phyloP scores from a whole-genome alignment of 2,113 vertebrate species.

The Crotalus viridis region DNA sequence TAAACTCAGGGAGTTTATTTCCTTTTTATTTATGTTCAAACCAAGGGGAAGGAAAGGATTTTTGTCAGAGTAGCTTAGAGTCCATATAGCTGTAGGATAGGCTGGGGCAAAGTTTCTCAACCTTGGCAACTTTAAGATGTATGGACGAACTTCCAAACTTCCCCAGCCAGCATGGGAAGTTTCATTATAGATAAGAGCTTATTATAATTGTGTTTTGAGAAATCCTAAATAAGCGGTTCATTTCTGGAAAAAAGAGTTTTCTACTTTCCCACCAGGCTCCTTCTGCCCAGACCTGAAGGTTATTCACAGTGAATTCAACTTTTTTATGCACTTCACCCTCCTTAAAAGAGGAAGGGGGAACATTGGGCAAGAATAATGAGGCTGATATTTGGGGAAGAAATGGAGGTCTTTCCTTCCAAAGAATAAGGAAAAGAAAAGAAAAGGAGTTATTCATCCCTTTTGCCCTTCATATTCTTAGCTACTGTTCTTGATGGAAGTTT shows the following conservation, averaged over 20 bases:
- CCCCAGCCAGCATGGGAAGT: not conserved
- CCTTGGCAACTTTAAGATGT: not conserved
- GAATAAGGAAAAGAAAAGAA: not conserved
- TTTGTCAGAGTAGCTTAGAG: not conserved
- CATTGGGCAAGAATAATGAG: not conserved
- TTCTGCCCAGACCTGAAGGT: not conserved
- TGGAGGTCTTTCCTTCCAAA: not conserved
- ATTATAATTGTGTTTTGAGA: not conserved
- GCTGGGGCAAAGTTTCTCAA: not conserved
- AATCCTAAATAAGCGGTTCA: not conserved
- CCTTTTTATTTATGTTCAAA: not conserved
- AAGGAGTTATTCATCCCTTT: not conserved
- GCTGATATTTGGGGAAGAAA: not conserved
- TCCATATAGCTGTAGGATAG: not conserved
- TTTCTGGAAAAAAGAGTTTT: no score
- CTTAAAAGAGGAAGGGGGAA: not conserved
- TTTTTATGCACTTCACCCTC: not conserved
- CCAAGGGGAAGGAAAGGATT: not conserved
- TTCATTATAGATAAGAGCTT: not conserved
- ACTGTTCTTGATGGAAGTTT: not conserved
- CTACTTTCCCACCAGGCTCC: not conserved
- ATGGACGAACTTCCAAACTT: not conserved
- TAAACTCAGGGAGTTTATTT: not conserved
- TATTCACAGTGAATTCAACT: not conserved
- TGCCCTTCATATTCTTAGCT: not conserved